These are phyloP conservation scores for Reinhardtius hippoglossoides DNA, from an alignment of 2,113 vertebrate genomes.

Conservation along the genomic window DNA sequence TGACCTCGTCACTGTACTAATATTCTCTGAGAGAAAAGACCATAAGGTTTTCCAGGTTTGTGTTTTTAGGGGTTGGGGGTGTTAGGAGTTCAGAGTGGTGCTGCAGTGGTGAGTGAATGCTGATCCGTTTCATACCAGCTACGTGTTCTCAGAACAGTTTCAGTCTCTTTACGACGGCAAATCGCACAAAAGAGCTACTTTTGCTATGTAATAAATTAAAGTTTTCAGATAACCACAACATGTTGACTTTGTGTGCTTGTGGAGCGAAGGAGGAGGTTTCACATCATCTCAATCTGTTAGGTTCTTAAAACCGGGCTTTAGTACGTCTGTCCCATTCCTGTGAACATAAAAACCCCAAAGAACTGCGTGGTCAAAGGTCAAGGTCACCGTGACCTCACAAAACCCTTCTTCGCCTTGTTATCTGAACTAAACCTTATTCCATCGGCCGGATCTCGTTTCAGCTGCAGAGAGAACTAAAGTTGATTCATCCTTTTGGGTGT, in stretches of 20 bases:
- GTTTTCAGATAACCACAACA: slow-evolving; percentile 85
- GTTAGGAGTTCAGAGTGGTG: slow-evolving; percentile 74
- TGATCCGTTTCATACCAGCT: slow-evolving; percentile 57
- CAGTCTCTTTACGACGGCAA: slow-evolving; percentile 81
- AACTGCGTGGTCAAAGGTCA: too few species aligned
- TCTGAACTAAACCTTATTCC: too few species aligned
- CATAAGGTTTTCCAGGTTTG: slow-evolving; percentile 74
- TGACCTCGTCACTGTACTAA: slow-evolving; percentile 98
- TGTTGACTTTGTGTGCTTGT: slow-evolving; percentile 33
- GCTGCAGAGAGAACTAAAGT: too few species aligned
- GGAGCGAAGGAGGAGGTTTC: not conserved
- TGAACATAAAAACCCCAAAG: too few species aligned
- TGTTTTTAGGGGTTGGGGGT: slow-evolving; percentile 74
- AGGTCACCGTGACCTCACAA: too few species aligned
- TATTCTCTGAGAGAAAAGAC: slow-evolving; percentile 99
- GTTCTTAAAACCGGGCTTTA: too few species aligned
- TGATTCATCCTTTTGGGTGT: too few species aligned
- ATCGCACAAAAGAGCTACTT: slow-evolving; percentile 90
- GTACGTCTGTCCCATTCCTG: too few species aligned
- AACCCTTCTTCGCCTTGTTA: too few species aligned
- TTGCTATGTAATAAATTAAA: slow-evolving; percentile 94
- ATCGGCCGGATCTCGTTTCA: too few species aligned
- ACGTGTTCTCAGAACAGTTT: slow-evolving; percentile 73
- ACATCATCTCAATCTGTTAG: not conserved
- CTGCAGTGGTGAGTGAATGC: slow-evolving; percentile 54